These are phyloP conservation scores for Trachelus iudaicus DNA, from an alignment of 2,888 invertebrate genomes.

Conservation along the genomic window DNA sequence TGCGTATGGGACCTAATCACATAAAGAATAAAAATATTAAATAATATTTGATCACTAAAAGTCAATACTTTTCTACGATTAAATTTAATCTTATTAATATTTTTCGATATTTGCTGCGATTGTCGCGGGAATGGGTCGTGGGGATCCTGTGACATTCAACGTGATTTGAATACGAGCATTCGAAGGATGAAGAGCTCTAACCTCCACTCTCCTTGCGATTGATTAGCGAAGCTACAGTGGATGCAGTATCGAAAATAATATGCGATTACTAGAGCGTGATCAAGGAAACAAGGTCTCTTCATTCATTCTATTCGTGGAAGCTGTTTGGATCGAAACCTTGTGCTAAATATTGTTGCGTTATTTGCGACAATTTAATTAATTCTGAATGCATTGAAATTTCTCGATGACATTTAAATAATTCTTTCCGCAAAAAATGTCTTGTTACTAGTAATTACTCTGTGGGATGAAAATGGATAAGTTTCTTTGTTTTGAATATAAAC, in stretches of 20 bases:
- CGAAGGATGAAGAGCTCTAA: not conserved
- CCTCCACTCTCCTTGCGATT: not conserved
- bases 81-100: not conserved
- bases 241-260: not conserved
- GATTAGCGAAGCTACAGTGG: not conserved
- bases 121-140: not conserved
- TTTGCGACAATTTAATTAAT: not conserved
- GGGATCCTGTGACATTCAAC: constrained; percentile 1
- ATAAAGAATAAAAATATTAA: not conserved
- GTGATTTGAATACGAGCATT: not conserved
- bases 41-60: not conserved
- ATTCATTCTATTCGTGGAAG: not conserved
- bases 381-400: not conserved
- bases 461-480: not conserved
- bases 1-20: constrained; percentile 56
- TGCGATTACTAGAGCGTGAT: constrained; percentile 32
- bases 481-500: constrained; percentile 5
- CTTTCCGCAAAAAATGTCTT: not conserved
- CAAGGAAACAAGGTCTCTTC: constrained; percentile 25
- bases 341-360: not conserved
- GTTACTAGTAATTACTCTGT: not conserved
- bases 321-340: not conserved
- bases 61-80: not conserved
- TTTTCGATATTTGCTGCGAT: not conserved
- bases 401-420: not conserved